These are phyloP conservation scores for Macrophya alboannulata DNA, from an alignment of 2,888 invertebrate species.

Conservation along the genomic window DNA sequence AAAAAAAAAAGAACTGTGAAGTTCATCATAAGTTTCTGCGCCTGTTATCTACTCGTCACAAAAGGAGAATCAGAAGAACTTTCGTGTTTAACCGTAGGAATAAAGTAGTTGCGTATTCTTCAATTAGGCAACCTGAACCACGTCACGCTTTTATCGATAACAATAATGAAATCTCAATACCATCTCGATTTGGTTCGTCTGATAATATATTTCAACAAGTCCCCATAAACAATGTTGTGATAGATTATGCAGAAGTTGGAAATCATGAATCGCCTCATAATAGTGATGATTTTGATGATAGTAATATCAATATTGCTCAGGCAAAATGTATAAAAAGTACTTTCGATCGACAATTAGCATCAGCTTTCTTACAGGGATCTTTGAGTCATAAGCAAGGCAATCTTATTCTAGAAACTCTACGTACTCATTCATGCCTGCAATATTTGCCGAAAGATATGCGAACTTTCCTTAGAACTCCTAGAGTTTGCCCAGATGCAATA, in stretches of 20 bases:
- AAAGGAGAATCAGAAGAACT: conserved; percentile 6
- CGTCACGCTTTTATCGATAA: too few relatives aligned
- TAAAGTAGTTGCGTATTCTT: background rate
- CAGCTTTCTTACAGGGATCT: background rate
- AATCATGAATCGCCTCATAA: too few relatives aligned
- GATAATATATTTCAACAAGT: too few relatives aligned
- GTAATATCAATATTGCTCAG: too few relatives aligned
- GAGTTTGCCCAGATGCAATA: background rate
- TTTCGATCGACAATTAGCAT: background rate
- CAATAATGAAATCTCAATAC: background rate
- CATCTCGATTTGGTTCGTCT: too few relatives aligned
- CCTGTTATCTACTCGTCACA: background rate
- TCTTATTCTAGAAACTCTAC: background rate
- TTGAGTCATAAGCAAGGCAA: background rate
- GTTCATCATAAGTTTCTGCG: background rate
- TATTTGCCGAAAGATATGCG: conserved; percentile 56
- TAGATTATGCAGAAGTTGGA: too few relatives aligned
- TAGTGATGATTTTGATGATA: too few relatives aligned
- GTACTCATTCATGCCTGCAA: background rate
- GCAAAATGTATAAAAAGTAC: background rate
- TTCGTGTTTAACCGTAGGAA: background rate
- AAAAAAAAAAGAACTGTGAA: background rate
- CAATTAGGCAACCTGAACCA: background rate
- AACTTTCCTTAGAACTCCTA: conserved; percentile 57
- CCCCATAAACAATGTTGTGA: too few relatives aligned